Evolutionary conservation across 2,113 vertebrate species (phyloP).

Genomic region (Chionis minor): DNA sequence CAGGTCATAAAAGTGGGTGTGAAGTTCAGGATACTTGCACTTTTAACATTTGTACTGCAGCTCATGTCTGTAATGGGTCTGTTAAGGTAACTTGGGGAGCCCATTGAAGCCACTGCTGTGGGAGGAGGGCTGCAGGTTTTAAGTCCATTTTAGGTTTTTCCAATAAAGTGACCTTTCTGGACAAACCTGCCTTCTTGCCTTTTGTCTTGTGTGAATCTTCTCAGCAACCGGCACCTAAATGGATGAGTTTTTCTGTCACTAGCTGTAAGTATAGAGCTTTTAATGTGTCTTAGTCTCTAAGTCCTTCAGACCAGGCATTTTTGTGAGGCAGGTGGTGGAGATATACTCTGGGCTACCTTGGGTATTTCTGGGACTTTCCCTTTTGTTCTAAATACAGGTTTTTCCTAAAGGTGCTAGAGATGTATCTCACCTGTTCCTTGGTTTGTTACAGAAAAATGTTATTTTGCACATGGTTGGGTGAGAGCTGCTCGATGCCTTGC

Average conservation of each 20-base stretch:
- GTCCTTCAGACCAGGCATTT: background rate
- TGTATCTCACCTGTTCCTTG: background rate
- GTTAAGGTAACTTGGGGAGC: constrained; percentile 43
- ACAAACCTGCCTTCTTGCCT: background rate
- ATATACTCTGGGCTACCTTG: too few relatives aligned
- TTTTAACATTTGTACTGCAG: constrained; percentile 50
- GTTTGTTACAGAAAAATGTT: too few relatives aligned
- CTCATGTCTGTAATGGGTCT: constrained; percentile 36
- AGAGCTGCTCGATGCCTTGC: accelerated
- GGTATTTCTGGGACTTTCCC: background rate
- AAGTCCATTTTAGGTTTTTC: constrained; percentile 33
- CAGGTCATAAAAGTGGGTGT: constrained; percentile 47
- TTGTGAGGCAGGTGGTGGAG: background rate
- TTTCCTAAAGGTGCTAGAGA: background rate
- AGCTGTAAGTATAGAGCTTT: background rate
- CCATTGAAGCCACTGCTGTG: constrained; percentile 67
- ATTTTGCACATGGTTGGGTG: accelerated
- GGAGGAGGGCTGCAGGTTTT: constrained; percentile 68
- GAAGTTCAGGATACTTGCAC: constrained; percentile 54
- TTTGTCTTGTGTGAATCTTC: background rate
- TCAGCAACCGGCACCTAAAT: background rate
- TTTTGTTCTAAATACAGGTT: background rate
- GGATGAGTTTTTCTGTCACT: background rate
- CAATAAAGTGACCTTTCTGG: constrained; percentile 78
- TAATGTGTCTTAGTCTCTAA: background rate